Conservation (phyloP, 2,797 vertebrate species). For the Sebastes cheni region DNA sequence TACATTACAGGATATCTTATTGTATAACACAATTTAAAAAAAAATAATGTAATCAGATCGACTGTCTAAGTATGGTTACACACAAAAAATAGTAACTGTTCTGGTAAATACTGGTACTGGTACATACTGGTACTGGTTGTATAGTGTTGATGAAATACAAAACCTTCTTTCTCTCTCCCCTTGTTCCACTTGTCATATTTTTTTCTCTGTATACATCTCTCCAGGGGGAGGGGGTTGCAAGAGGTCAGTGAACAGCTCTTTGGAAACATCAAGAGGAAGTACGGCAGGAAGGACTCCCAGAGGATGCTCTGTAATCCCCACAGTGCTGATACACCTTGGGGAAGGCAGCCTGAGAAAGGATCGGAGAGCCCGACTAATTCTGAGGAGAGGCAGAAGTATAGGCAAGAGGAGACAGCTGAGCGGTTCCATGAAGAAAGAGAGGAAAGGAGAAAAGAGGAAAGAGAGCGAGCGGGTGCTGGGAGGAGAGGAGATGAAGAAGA, state of each 20-base stretch:
- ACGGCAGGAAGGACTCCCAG: slow-evolving; percentile 90
- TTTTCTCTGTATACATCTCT: slow-evolving; percentile 54
- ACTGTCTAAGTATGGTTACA: not conserved
- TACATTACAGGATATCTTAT: not conserved
- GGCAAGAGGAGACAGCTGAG: slow-evolving; percentile 70
- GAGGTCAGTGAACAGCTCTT: slow-evolving; percentile 87
- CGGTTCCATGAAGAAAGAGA: slow-evolving; percentile 72
- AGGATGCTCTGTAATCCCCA: slow-evolving; percentile 82
- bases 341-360: slow-evolving; percentile 87
- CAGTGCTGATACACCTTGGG: slow-evolving; percentile 86
- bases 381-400: slow-evolving; percentile 86
- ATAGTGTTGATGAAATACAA: slow-evolving; percentile 1
- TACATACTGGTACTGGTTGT: not conserved
- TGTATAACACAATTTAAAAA: not conserved
- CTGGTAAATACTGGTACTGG: not conserved
- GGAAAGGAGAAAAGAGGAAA: slow-evolving; percentile 74
- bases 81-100: not conserved
- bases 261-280: slow-evolving; percentile 90
- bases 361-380: slow-evolving; percentile 81
- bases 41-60: not conserved
- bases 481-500: slow-evolving; percentile 80
- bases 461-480: slow-evolving; percentile 58
- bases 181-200: slow-evolving; percentile 2
- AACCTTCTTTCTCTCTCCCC: not conserved
- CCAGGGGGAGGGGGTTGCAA: slow-evolving; percentile 86